Percentiles rank a stretch among this genome's conserved stretches.
Evolutionary conservation across 2,113 vertebrate species (phyloP).

Genomic region (Myiozetetes cayanensis): DNA sequence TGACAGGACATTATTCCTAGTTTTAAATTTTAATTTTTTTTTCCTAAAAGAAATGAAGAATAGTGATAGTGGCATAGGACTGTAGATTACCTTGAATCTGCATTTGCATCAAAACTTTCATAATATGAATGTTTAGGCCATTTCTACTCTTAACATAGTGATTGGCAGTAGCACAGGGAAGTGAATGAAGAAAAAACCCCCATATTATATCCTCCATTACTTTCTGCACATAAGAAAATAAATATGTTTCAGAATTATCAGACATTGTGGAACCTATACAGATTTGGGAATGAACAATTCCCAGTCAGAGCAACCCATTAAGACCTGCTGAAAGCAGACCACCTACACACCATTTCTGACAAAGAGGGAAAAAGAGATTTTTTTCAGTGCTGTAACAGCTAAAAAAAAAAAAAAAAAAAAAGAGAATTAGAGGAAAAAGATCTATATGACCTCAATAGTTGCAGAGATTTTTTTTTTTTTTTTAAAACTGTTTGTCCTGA

Average conservation of each 20-base stretch:
- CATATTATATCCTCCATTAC: background rate
- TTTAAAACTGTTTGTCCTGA: background rate
- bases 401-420: background rate
- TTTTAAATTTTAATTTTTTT: background rate
- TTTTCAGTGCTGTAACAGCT: background rate
- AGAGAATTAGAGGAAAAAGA: background rate
- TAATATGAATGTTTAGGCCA: background rate
- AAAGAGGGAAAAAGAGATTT: background rate
- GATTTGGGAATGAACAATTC: background rate
- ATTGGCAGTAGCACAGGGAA: background rate
- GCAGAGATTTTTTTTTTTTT: background rate
- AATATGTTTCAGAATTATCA: background rate
- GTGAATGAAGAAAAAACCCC: background rate
- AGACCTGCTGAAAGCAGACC: background rate
- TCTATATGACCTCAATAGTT: background rate
- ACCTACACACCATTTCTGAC: background rate
- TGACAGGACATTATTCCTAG: background rate
- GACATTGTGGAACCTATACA: background rate
- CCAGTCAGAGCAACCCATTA: slow-evolving; percentile 15
- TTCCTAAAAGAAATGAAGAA: fast-evolving
- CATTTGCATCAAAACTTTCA: background rate
- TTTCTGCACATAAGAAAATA: background rate
- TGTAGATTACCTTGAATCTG: background rate
- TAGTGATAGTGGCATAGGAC: background rate
- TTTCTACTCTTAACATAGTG: background rate